Conservation (phyloP, 2,888 invertebrate genomes). For the Hylaea fasciaria region DNA sequence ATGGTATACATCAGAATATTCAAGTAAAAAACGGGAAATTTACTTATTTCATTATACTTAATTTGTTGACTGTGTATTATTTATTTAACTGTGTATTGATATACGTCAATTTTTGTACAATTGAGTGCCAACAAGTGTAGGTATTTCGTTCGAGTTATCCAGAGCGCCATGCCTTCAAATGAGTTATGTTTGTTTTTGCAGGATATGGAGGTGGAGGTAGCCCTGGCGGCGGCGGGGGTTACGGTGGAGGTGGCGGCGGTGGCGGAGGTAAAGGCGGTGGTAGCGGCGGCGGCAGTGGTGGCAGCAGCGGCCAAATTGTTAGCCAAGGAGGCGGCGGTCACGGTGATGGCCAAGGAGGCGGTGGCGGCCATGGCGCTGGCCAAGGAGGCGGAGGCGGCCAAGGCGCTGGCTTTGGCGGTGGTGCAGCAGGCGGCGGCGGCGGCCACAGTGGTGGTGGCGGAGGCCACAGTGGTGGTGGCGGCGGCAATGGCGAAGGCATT, state of each 20-base stretch:
- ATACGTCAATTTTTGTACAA: too few species aligned
- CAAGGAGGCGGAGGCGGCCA: conserved; percentile 30
- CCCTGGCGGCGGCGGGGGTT: conserved; percentile 31
- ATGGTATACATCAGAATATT: too few species aligned
- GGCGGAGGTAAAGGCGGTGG: conserved; percentile 44
- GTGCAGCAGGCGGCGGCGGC: conserved; percentile 37
- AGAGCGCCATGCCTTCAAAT: too few species aligned
- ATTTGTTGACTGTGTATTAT: too few species aligned
- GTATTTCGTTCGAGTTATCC: too few species aligned
- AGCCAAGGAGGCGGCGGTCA: conserved; percentile 39
- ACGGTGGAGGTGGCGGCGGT: conserved; percentile 45
- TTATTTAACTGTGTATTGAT: too few species aligned
- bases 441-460: conserved; percentile 53
- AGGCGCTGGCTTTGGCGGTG: conserved; percentile 40
- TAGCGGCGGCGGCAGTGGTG: conserved; percentile 40
- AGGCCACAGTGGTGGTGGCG: conserved; percentile 21
- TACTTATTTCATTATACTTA: too few species aligned
- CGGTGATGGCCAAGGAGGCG: conserved; percentile 41
- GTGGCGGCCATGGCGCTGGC: conserved; percentile 43
- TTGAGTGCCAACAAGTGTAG: too few species aligned
- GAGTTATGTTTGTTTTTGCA: conserved; percentile 30
- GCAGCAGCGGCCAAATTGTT: conserved; percentile 25
- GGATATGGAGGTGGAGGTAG: conserved; percentile 44
- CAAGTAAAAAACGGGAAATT: too few species aligned
- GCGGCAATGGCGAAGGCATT: conserved; percentile 38